Percentiles rank a stretch among this genome's conserved stretches.
Evolutionary conservation across 2,113 vertebrate genomes (phyloP).

Genomic region (Otocyon megalotis): DNA sequence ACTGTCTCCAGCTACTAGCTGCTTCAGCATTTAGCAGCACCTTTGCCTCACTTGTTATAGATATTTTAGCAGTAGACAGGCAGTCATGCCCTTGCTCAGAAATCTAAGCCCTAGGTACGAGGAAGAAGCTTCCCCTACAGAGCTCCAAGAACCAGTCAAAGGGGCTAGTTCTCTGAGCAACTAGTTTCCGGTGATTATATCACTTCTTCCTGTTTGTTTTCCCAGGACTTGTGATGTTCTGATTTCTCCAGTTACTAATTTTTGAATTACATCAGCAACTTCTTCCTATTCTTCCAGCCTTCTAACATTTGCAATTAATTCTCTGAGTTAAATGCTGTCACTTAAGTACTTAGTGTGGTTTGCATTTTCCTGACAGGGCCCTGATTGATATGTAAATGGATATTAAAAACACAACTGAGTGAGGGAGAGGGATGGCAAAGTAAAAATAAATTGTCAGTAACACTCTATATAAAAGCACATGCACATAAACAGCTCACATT

Average conservation of each 20-base stretch:
- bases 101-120: neutral
- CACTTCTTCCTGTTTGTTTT: neutral
- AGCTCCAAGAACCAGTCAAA: neutral
- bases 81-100: neutral
- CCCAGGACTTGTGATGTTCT: neutral
- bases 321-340: neutral
- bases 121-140: neutral
- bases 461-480: neutral
- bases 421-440: neutral
- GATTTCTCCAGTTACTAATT: neutral
- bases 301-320: neutral
- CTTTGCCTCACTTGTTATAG: neutral
- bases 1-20: neutral
- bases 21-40: neutral
- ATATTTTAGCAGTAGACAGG: neutral
- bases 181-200: neutral
- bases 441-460: neutral
- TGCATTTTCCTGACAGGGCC: neutral
- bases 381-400: neutral
- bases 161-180: neutral
- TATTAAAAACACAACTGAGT: constrained; percentile 10
- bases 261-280: neutral
- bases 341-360: constrained; percentile 20
- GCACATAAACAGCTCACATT: neutral
- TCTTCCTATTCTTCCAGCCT: neutral